Base-by-base conservation (phyloP, 2,113 vertebrate species). In the Xiphophorus maculatus region DNA sequence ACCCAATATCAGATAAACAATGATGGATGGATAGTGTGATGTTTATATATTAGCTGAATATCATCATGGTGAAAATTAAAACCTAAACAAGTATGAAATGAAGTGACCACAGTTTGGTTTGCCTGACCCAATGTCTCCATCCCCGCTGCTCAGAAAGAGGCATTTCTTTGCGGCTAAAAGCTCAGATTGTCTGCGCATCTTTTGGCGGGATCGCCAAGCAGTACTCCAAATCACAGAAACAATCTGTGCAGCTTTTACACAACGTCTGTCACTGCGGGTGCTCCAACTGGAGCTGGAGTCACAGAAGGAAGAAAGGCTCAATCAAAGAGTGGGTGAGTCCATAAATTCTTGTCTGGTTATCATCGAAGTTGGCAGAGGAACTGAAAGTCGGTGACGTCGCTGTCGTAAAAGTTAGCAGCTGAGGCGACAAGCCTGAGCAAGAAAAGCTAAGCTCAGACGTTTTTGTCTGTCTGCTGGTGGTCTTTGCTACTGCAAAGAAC, bases 401-500 rank as follows among this genome's bases (percentile, higher is more conserved):
- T 32, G 27, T 68, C 54, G 51, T 76, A 58, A 77, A 66, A 69
- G 60, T n/a, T 25, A 74, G 63, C 69, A 69, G 72, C 37, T 9
- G 29, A 73, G 15, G 63, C 27, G 30, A 66, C 58, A 37, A 19
- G 2, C 71, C 70, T 75, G 54, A 71, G 69, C 74, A 80, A 42
- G 44, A 19, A 74, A 75, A 48, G 25, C 66, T 60, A n/a, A 58
- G 51, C 63, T 77, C 29, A 63, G 40, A 35, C 79, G 66, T 58
- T 71, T 10, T 60, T 35, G 70, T 60, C 22, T 35, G 66, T 48
- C 64, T 73, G 66, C 64, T 65, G 79, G 75, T 84, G 82, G 82
- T 80, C 77, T 86, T 78, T 28, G 27, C 77, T 81, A 66, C 64
- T 74, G 80, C 71, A 69, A 84, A 77, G 69, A 70, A 84, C 84